Evolutionary conservation across 2,888 invertebrate species (phyloP).

Genomic region (Parnassius glacialis): DNA sequence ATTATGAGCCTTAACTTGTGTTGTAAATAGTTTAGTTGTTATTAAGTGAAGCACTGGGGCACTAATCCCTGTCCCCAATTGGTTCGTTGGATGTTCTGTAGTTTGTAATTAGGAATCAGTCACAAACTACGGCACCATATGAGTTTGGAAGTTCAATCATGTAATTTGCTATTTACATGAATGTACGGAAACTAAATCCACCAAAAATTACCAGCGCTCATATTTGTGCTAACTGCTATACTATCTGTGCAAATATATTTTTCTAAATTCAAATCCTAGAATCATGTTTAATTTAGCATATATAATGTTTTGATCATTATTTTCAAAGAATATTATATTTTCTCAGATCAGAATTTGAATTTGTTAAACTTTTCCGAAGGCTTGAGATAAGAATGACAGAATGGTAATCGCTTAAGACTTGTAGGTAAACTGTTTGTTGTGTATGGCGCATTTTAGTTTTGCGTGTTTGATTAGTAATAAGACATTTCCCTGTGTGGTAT

Average conservation of each 20-base stretch:
- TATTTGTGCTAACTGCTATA: neutral
- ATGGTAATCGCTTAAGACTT: neutral
- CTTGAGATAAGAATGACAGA: neutral
- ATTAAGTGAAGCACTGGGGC: no score
- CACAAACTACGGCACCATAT: no score
- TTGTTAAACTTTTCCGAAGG: neutral
- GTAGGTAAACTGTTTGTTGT: constrained; percentile 36
- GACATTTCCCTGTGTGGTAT: constrained; percentile 52
- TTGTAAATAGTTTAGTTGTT: no score
- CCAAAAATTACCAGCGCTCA: neutral
- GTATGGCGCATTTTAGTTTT: constrained; percentile 45
- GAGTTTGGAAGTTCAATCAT: no score
- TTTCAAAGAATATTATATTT: neutral
- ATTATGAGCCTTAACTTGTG: no score
- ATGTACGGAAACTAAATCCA: no score
- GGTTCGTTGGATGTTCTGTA: no score
- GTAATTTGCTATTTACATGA: no score
- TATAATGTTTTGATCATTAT: neutral
- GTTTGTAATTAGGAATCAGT: no score
- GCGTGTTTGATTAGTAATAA: constrained; percentile 40
- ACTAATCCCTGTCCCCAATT: no score
- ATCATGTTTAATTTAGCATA: no score
- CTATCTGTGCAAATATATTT: neutral
- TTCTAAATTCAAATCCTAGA: neutral
- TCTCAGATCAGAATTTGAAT: neutral